Evolutionary conservation across 2,797 vertebrate species (phyloP).

Genomic region (Sebastes trivittatus): DNA sequence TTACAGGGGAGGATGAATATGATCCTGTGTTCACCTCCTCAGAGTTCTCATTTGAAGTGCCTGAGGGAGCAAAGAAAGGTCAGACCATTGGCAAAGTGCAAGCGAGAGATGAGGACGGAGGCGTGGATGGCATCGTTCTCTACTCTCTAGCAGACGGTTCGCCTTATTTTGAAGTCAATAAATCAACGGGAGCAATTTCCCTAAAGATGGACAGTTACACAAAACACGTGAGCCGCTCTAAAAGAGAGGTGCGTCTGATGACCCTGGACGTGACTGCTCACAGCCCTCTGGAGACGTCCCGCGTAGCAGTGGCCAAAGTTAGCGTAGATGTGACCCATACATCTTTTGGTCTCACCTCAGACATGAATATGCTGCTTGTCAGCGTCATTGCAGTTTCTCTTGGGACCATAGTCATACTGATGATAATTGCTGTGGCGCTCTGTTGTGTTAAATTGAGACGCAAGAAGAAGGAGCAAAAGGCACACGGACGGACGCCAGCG

Average conservation of each 20-base stretch:
- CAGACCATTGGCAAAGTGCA: constrained; percentile 91
- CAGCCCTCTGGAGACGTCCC: constrained; percentile 89
- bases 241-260: constrained; percentile 89
- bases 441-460: constrained; percentile 88
- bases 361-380: constrained; percentile 91
- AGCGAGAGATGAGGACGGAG: constrained; percentile 94
- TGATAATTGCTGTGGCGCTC: constrained; percentile 89
- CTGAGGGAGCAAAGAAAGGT: constrained; percentile 90
- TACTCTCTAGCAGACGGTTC: constrained; percentile 88
- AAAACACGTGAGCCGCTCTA: constrained; percentile 78
- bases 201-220: constrained; percentile 89
- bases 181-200: constrained; percentile 89
- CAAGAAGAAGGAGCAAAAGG: constrained; percentile 78
- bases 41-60: constrained; percentile 90
- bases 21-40: constrained; percentile 91
- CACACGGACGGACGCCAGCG: constrained; percentile 59
- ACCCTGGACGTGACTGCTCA: constrained; percentile 91
- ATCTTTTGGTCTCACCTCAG: constrained; percentile 89
- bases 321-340: constrained; percentile 92
- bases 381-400: constrained; percentile 94
- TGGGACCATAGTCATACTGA: constrained; percentile 91
- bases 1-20: constrained; percentile 95
- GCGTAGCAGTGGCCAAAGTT: constrained; percentile 84
- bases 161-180: constrained; percentile 92
- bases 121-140: constrained; percentile 92